Base-by-base conservation (phyloP, 2,888 invertebrate genomes). In the Harpagoxenus sublaevis region DNA sequence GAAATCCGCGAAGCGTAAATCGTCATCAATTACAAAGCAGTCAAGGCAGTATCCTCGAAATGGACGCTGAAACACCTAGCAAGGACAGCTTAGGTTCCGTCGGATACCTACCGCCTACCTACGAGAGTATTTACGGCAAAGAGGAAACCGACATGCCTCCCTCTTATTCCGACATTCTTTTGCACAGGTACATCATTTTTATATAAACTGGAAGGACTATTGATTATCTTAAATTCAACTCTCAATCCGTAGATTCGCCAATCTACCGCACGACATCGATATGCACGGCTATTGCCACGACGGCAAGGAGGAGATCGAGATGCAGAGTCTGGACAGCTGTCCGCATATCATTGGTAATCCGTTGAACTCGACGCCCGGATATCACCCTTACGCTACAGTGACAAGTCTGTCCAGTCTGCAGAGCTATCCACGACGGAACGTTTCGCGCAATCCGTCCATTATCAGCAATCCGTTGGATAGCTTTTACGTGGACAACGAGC, bases 1-100 rank as follows among this genome's bases (percentile, higher is more conserved):
- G 94, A 83, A 94, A 93, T 89, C 92, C 94, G 9, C 89, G 93
- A 31, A 90, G 91, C 85, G 85, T 94, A 91, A 91, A 94, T 92
- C 87, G 95, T 88, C 89, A 96, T 94, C 94, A 95, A 92, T 65
- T 95, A 92, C 91, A 96, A 93, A 93, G 94, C 94, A 93, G 94
- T 87, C 93, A 95, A 83, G 92, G 93, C 83, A 93, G 95, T 83
- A 93, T 94, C 73, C 83, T 94, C 10, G 94, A 94, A 77, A 94
- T 96, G 89, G 96, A 96, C 82, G 96, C 95, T 12, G 96, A 96
- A 87, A 95, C 95, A 10, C 95, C 95, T n/a, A 96, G 96, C 91
- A 96, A 96, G 86, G 96, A 96, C 10, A 95, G 96, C 63, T 94
- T 95, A 45, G 93, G 94, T 6, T 96, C 96, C 0, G 93, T 95